Percentiles rank a stretch among this genome's conserved stretches.
These are phyloP conservation scores for Chydorus sphaericus DNA, from an alignment of 2,888 invertebrate species.

Conservation along the genomic window DNA sequence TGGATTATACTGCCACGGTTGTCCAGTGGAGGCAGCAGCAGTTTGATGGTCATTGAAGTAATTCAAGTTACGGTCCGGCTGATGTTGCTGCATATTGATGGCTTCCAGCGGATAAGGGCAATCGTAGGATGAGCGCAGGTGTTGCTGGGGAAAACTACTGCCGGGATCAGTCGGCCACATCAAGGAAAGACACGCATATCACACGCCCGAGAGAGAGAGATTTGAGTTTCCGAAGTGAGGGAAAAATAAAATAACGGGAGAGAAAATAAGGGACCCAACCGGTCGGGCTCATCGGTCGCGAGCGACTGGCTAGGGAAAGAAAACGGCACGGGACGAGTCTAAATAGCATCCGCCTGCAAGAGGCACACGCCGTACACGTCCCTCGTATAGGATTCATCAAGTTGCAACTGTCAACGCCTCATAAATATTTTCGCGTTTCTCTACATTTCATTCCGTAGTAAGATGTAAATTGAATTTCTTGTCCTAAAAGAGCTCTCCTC, in stretches of 20 bases:
- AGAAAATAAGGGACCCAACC: background rate
- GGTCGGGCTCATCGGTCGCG: conserved; percentile 2
- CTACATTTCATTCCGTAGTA: no score
- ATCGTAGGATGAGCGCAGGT: background rate
- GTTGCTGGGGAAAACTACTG: background rate
- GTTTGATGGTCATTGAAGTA: background rate
- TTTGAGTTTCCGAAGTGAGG: background rate
- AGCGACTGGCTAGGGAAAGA: background rate
- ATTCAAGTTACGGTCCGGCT: background rate
- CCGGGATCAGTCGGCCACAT: background rate
- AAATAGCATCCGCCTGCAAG: conserved; percentile 3
- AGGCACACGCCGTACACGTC: background rate
- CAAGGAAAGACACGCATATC: no score
- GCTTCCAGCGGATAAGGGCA: conserved; percentile 13
- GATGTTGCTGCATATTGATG: conserved; percentile 4
- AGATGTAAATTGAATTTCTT: no score
- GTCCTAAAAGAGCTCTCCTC: no score
- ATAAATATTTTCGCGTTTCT: background rate
- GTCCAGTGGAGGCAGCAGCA: no score
- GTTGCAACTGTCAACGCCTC: background rate
- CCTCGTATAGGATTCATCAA: background rate
- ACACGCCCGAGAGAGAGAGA: background rate
- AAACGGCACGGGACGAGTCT: background rate
- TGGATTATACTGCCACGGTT: conserved; percentile 2
- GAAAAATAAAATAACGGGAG: background rate